A percentile compares a stretch with the other conserved stretches of the same genome.
These are phyloP conservation scores for Aythya fuligula DNA, from an alignment of 2,797 vertebrate species.

Conservation along the genomic window DNA sequence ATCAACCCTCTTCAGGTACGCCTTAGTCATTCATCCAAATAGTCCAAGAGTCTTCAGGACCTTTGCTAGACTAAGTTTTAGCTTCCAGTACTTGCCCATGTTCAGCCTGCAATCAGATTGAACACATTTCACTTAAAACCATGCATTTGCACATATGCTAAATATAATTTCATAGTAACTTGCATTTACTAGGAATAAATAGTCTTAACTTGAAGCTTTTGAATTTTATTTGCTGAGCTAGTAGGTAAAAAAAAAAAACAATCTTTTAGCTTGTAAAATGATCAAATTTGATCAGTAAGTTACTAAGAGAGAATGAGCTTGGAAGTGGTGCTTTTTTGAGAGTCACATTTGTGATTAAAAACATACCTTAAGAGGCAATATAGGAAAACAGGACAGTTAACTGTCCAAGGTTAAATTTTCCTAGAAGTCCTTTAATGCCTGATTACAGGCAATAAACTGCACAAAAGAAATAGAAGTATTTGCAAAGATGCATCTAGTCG, in stretches of 20 bases:
- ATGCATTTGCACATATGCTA: not conserved
- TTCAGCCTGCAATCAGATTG: not conserved
- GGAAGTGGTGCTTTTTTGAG: not conserved
- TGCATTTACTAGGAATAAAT: not conserved
- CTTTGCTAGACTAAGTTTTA: not conserved
- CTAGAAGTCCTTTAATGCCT: not conserved
- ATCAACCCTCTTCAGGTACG: not conserved
- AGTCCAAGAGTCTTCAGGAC: not conserved
- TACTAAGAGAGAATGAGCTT: not conserved
- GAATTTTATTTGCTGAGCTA: not conserved
- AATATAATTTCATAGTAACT: not conserved
- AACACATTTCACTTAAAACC: not conserved
- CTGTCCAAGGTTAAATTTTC: not conserved
- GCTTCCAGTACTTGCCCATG: not conserved
- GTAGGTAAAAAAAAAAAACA: not conserved
- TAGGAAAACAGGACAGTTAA: not conserved
- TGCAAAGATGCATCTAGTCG: not conserved
- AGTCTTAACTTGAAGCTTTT: not conserved
- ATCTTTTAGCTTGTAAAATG: not conserved
- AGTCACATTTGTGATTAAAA: conserved; percentile 2
- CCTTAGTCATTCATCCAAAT: not conserved
- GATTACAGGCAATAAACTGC: not conserved
- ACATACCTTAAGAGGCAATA: not conserved
- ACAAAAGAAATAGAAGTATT: conserved; percentile 14
- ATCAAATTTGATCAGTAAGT: not conserved